Conservation (phyloP, 1,140 invertebrate species). For the Sweltsa coloradensis region DNA sequence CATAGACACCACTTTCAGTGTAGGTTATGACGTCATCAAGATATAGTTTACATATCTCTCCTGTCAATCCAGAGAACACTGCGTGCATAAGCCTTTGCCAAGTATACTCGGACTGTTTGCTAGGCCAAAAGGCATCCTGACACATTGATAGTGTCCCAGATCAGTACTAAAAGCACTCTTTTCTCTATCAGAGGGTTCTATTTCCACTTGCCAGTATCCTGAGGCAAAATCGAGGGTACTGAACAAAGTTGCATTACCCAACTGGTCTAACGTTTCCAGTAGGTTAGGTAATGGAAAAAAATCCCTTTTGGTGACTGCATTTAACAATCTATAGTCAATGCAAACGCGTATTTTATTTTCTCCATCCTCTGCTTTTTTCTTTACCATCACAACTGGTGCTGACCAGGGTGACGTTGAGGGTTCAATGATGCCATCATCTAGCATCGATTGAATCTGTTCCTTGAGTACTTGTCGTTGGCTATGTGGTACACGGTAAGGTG, state of each 20-base stretch:
- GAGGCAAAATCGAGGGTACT: conserved; percentile 27
- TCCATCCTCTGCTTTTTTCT: background rate
- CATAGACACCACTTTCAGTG: conserved; percentile 19
- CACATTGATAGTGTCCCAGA: conserved; percentile 28
- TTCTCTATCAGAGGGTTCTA: conserved; percentile 23
- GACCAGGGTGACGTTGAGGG: conserved; percentile 11
- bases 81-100: conserved; percentile 29
- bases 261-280: conserved; percentile 27
- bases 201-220: conserved; percentile 33
- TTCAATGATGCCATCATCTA: conserved; percentile 14
- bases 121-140: conserved; percentile 32
- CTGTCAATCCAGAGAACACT: conserved; percentile 18
- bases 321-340: conserved; percentile 30
- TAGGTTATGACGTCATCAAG: conserved; percentile 34
- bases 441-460: conserved; percentile 17
- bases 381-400: conserved; percentile 1
- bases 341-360: conserved; percentile 23
- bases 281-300: conserved; percentile 34
- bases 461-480: conserved; percentile 23
- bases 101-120: conserved; percentile 24
- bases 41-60: conserved; percentile 14
- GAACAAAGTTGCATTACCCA: conserved; percentile 27
- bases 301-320: conserved; percentile 27
- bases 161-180: conserved; percentile 31
- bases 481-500: conserved; percentile 3